Evolutionary conservation across 2,797 vertebrate genomes (phyloP).

Genomic region (Pangasius djambal): DNA sequence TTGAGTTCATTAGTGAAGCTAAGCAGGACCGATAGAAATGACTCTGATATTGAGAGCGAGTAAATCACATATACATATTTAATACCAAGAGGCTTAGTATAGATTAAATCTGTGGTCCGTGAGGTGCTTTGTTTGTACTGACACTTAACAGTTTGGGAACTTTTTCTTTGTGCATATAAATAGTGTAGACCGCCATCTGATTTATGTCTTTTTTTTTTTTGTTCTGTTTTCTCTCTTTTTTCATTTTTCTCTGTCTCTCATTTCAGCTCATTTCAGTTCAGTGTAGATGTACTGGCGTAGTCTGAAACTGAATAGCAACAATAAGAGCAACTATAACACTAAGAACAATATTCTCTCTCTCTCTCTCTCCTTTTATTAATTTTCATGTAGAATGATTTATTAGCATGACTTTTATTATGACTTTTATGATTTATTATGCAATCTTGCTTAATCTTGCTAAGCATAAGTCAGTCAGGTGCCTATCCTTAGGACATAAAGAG

Average conservation of each 20-base stretch:
- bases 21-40: neutral
- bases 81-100: slow-evolving; percentile 1
- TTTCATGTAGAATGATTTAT: neutral
- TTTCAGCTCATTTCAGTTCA: neutral
- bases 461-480: neutral
- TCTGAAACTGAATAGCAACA: neutral
- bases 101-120: neutral
- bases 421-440: neutral
- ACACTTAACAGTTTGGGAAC: neutral
- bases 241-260: neutral
- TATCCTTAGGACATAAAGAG: neutral
- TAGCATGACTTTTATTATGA: neutral
- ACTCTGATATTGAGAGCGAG: neutral
- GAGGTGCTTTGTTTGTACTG: neutral
- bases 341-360: neutral
- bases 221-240: neutral
- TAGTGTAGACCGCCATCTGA: neutral
- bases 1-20: neutral
- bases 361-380: neutral
- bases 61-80: neutral
- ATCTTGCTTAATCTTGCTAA: neutral
- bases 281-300: neutral
- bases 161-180: neutral
- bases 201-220: neutral
- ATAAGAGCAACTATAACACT: neutral